Percentiles rank a stretch among this genome's conserved stretches.
These are phyloP conservation scores for Oostethus manadensis DNA, from an alignment of 2,113 vertebrate species.

Conservation along the genomic window DNA sequence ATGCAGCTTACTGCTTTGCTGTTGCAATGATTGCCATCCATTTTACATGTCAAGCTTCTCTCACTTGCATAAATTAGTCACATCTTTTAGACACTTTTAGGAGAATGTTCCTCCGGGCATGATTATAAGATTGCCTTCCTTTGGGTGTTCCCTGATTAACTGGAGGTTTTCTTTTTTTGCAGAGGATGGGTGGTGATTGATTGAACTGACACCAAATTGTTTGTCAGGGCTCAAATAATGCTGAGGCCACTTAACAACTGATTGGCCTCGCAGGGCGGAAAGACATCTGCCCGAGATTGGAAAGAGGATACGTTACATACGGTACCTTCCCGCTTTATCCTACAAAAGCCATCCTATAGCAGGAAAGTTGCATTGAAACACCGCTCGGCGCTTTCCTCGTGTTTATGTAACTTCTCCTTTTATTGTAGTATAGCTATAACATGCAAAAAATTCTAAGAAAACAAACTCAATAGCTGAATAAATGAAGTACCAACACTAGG, in stretches of 20 bases:
- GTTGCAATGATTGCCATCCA: constrained; percentile 44
- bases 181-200: constrained; percentile 41
- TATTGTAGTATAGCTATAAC: not conserved
- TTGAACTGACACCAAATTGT: constrained; percentile 62
- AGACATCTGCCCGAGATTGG: constrained; percentile 35
- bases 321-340: not conserved
- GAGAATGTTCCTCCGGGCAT: too few species aligned
- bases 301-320: constrained; percentile 7
- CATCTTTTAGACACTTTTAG: not conserved
- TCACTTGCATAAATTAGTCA: constrained; percentile 24
- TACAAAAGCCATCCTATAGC: not conserved
- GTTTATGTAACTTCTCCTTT: not conserved
- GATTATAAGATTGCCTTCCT: too few species aligned
- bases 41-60: constrained; percentile 33
- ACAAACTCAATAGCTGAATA: constrained; percentile 12
- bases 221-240: constrained; percentile 55
- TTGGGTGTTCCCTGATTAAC: not conserved
- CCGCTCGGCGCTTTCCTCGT: too few species aligned
- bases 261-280: constrained; percentile 32
- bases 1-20: constrained; percentile 7
- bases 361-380: not conserved
- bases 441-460: constrained; percentile 4
- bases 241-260: constrained; percentile 54
- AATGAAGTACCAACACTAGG: not conserved
- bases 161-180: not conserved